Conservation (phyloP, 2,113 vertebrate genomes). For the Ictalurus punctatus region DNA sequence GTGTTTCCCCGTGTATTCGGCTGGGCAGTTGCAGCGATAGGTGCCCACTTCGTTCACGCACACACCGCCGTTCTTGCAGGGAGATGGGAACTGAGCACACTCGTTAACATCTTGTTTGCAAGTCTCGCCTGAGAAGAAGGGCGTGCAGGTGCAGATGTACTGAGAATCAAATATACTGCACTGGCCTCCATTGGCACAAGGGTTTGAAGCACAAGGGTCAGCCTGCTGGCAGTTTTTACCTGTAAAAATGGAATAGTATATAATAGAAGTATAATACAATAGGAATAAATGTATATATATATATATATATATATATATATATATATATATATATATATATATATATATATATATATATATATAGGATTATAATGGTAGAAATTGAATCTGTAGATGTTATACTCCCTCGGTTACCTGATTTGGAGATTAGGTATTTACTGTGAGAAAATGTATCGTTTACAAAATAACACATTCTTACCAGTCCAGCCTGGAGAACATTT, state of each 20-base stretch:
- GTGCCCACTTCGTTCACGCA: conserved; percentile 88
- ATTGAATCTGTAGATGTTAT: background rate
- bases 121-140: conserved; percentile 84
- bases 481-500: conserved; percentile 90
- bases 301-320: too few relatives aligned
- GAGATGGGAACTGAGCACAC: conserved; percentile 67
- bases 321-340: too few relatives aligned
- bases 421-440: background rate
- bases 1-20: conserved; percentile 79
- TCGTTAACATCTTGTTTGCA: conserved; percentile 92
- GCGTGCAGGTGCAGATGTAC: conserved; percentile 81
- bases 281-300: too few relatives aligned
- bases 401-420: background rate
- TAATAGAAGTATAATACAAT: too few relatives aligned
- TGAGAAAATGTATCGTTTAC: background rate
- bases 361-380: too few relatives aligned
- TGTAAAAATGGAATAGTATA: conserved; percentile 51
- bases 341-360: too few relatives aligned
- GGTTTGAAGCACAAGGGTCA: conserved; percentile 92
- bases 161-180: conserved; percentile 82
- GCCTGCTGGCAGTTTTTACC: conserved; percentile 90
- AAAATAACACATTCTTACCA: conserved; percentile 72
- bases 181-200: conserved; percentile 87
- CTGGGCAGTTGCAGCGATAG: conserved; percentile 82
- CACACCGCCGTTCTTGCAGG: conserved; percentile 81